phyloP scores from a whole-genome alignment of 53 echinoderm and acorn worm genomes.

The Holothuria scabra region DNA sequence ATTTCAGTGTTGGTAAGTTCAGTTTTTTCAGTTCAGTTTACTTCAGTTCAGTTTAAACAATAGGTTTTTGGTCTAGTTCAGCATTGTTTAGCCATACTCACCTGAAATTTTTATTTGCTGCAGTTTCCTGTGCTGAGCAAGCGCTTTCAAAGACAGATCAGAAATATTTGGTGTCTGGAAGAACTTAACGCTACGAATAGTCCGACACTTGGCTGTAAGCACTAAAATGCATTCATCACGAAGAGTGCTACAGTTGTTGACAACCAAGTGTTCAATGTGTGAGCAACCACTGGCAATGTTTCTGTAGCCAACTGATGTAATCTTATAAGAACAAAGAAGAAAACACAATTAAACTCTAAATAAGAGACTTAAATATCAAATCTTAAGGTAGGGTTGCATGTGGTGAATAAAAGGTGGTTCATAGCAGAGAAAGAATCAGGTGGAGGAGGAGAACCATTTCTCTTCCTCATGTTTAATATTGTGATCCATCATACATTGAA shows the following conservation, averaged over 20 bases:
- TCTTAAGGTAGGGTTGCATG: too few relatives aligned
- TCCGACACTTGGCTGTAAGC: slow-evolving; percentile 79
- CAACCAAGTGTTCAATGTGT: slow-evolving; percentile 78
- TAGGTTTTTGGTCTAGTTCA: too few relatives aligned
- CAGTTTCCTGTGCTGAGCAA: slow-evolving; percentile 82
- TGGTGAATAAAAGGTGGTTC: too few relatives aligned
- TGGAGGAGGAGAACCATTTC: too few relatives aligned
- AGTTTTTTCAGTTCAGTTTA: too few relatives aligned
- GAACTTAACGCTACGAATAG: slow-evolving; percentile 81
- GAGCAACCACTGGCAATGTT: slow-evolving; percentile 93
- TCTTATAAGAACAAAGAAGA: slow-evolving; percentile 35
- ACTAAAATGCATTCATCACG: slow-evolving; percentile 89
- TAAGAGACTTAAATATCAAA: too few relatives aligned
- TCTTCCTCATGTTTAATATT: too few relatives aligned
- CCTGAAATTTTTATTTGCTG: slow-evolving; percentile 91
- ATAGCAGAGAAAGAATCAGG: too few relatives aligned
- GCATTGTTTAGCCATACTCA: slow-evolving; percentile 2
- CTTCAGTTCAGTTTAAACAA: too few relatives aligned
- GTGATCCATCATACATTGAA: too few relatives aligned
- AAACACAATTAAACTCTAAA: too few relatives aligned
- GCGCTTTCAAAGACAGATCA: slow-evolving; percentile 80
- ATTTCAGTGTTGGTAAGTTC: too few relatives aligned
- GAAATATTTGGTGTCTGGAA: slow-evolving; percentile 93
- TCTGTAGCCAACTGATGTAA: slow-evolving; percentile 94
- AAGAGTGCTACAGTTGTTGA: slow-evolving; percentile 83